Evolutionary conservation across 2,888 invertebrate species (phyloP).

Genomic region (Oeneis ivallda): DNA sequence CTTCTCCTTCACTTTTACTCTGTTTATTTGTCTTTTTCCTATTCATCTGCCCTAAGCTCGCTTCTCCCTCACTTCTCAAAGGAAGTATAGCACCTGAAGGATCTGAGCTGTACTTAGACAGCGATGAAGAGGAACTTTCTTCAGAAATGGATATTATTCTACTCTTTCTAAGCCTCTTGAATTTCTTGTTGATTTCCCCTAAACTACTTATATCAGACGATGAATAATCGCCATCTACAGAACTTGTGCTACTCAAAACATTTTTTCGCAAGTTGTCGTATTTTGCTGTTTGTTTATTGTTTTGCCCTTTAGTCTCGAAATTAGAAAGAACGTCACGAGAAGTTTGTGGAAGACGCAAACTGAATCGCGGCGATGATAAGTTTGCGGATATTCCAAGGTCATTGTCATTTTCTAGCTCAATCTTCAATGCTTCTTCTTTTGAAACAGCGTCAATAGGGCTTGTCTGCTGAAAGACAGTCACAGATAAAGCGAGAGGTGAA

Average conservation of each 20-base stretch:
- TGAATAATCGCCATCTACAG: constrained; percentile 63
- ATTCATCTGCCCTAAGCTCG: constrained; percentile 52
- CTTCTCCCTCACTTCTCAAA: constrained; percentile 67
- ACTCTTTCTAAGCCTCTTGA: constrained; percentile 51
- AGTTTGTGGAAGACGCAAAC: constrained; percentile 65
- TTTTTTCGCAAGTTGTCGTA: constrained; percentile 42
- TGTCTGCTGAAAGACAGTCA: constrained; percentile 62
- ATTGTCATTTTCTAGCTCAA: constrained; percentile 49
- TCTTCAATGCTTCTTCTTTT: constrained; percentile 48
- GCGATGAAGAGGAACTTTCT: constrained; percentile 56
- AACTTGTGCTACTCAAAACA: constrained; percentile 58
- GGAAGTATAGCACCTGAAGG: constrained; percentile 58
- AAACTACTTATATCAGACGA: constrained; percentile 75
- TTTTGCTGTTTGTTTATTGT: constrained; percentile 17
- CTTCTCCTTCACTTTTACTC: constrained; percentile 60
- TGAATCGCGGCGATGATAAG: constrained; percentile 71
- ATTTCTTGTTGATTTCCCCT: constrained; percentile 62
- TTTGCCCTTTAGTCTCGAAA: constrained; percentile 43
- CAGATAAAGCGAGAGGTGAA: constrained; percentile 59
- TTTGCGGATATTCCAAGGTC: constrained; percentile 67
- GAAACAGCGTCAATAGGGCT: constrained; percentile 55
- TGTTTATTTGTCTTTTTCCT: constrained; percentile 44
- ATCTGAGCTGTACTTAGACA: constrained; percentile 57
- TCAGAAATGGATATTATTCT: constrained; percentile 56
- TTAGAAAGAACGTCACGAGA: constrained; percentile 64